Percentiles rank a stretch among this genome's conserved stretches.
phyloP scores from a whole-genome alignment of 2,888 invertebrate genomes.

The Melinopterus prodromus region DNA sequence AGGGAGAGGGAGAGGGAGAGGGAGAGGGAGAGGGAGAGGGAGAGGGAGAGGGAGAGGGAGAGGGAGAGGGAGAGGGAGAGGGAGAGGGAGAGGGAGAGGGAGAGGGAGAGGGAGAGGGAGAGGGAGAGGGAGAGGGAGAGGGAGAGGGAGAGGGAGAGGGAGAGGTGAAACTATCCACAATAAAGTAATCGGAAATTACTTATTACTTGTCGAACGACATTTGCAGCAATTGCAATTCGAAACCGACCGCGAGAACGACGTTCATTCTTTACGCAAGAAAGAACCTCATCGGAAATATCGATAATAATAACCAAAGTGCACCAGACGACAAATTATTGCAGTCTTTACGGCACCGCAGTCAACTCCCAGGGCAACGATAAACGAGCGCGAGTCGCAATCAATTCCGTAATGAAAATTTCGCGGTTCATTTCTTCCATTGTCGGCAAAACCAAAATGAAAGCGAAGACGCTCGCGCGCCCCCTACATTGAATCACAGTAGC shows the following conservation, averaged over 20 bases:
- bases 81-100: no score
- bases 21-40: no score
- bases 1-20: no score
- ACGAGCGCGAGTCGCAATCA: background rate
- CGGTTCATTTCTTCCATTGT: background rate
- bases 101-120: no score
- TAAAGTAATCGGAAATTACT: background rate
- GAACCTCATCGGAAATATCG: background rate
- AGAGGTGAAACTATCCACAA: no score
- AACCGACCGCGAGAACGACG: background rate
- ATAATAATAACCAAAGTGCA: background rate
- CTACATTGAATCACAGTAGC: background rate
- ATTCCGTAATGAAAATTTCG: background rate
- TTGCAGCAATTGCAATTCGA: background rate
- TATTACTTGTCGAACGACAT: background rate
- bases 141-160: no score
- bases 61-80: no score
- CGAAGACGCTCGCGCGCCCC: background rate
- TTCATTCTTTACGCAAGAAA: background rate
- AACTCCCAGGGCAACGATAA: background rate
- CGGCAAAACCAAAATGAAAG: background rate
- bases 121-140: no score
- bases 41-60: no score
- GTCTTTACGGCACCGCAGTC: background rate
- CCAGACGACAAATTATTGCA: conserved; percentile 4